Percentiles rank a stretch among this genome's conserved stretches.
Evolutionary conservation across 92 coral and sea anemone species (phyloP).

Genomic region (Parazoanthus darwini): DNA sequence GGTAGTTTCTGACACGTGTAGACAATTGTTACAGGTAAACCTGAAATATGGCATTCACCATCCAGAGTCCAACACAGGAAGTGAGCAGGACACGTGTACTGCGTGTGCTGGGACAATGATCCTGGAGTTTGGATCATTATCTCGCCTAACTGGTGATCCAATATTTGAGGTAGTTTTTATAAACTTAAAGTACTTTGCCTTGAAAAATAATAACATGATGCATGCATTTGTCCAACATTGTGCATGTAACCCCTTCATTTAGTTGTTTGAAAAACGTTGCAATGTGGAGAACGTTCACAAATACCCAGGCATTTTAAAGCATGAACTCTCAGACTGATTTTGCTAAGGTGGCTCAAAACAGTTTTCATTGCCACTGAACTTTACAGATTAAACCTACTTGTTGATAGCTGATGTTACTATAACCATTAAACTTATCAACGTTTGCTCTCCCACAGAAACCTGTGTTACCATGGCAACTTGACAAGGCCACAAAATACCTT

Average conservation of each 20-base stretch:
- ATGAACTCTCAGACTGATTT: too few relatives aligned
- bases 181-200: not conserved
- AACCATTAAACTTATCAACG: too few relatives aligned
- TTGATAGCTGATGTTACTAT: too few relatives aligned
- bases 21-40: slow-evolving; percentile 65
- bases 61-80: slow-evolving; percentile 94
- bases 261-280: too few relatives aligned
- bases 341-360: too few relatives aligned
- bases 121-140: slow-evolving; percentile 99
- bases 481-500: too few relatives aligned
- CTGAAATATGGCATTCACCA: slow-evolving; percentile 91
- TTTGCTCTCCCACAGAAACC: too few relatives aligned
- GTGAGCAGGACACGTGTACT: slow-evolving; percentile 95
- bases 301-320: not conserved
- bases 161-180: slow-evolving; percentile 78
- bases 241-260: not conserved
- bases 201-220: not conserved
- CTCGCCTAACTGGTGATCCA: slow-evolving; percentile 93
- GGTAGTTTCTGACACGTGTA: not conserved
- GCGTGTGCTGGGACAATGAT: slow-evolving; percentile 99
- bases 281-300: not conserved
- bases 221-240: not conserved
- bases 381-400: too few relatives aligned
- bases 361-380: too few relatives aligned
- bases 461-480: too few relatives aligned